Evolutionary conservation across 1,140 invertebrate species (phyloP), one percentile per base, ranked within the genome.

Genomic region (Leptestheria dahalacensis): DNA sequence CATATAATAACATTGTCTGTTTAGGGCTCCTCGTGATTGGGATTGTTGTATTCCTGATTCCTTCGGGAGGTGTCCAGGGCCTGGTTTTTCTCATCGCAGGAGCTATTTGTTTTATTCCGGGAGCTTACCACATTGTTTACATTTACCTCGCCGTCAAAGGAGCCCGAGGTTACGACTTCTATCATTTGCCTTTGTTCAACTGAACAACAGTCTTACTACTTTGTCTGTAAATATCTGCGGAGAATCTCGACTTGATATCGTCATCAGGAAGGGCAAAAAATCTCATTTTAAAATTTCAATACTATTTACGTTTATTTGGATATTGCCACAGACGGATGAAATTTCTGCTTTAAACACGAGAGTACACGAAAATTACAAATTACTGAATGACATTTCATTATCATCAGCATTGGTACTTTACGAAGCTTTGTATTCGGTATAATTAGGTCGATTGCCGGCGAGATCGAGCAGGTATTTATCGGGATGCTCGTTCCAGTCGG

Each of bases 401-500:
- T n/a, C n/a, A n/a, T n/a, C n/a, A n/a, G n/a, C n/a, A 24, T 52
- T 15, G 25, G 9, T 28, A 11, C n/a, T 33, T 60, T 49, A 51
- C 49, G 51, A 48, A 51, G 49, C 41, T 6, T 49, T 49, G 20
- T 50, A 52, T 25, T 52, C 48, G 23, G 58, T 60, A 60, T 61
- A 62, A 25, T 62, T 51, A 9, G 50, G 41, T 33, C 59, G 79
- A 47, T 85, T 74, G 20, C 90, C 89, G 15, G 84, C 88, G 64
- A 93, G 73, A 70, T 92, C 86, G 53, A 94, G 74, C 29, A 94
- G 75, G 70, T 85, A 84, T 61, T 88, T 79, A 75, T 95, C 90
- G 2, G 91, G 90, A 77, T 93, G 88, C 70, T 93, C 88, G 63
- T 89, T 76, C 90, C 90, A 94, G 69, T 91, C 88, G 20, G 81